A percentile compares a stretch with the other conserved stretches of the same genome.
Conservation (phyloP, 2,888 invertebrate genomes). For the Carterocephalus palaemon region DNA sequence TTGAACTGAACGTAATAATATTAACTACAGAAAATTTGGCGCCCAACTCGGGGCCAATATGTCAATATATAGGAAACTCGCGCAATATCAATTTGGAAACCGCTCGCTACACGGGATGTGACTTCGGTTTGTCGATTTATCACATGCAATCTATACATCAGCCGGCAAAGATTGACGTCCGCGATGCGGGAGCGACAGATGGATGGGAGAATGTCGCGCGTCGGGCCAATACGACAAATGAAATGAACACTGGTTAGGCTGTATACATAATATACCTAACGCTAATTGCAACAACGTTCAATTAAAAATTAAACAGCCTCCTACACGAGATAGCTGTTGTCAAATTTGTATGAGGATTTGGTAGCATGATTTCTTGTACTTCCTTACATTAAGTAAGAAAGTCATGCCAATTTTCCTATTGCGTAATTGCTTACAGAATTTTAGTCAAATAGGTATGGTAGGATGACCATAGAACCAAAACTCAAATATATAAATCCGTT, state of each 20-base stretch:
- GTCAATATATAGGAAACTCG: constrained; percentile 11
- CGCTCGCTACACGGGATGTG: constrained; percentile 9
- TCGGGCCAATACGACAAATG: not conserved
- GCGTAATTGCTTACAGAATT: too few species aligned
- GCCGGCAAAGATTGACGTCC: constrained; percentile 9
- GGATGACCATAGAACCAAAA: too few species aligned
- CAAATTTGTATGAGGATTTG: too few species aligned
- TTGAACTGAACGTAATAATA: too few species aligned
- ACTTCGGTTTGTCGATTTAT: constrained; percentile 19
- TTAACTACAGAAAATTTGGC: constrained; percentile 14
- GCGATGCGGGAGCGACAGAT: constrained; percentile 6
- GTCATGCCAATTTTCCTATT: too few species aligned
- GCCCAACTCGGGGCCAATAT: constrained; percentile 14
- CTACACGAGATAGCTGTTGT: too few species aligned
- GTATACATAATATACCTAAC: too few species aligned
- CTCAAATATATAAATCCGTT: not conserved
- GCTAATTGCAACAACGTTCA: too few species aligned
- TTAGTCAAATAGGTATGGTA: too few species aligned
- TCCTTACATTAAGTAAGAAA: too few species aligned
- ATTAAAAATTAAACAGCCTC: too few species aligned
- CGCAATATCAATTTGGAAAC: constrained; percentile 18
- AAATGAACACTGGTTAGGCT: not conserved
- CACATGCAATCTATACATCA: constrained; percentile 17
- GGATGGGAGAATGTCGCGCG: constrained; percentile 1
- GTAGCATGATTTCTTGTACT: too few species aligned